These are phyloP conservation scores for Tamias sibiricus DNA, from an alignment of 2,113 vertebrate genomes.

Conservation along the genomic window DNA sequence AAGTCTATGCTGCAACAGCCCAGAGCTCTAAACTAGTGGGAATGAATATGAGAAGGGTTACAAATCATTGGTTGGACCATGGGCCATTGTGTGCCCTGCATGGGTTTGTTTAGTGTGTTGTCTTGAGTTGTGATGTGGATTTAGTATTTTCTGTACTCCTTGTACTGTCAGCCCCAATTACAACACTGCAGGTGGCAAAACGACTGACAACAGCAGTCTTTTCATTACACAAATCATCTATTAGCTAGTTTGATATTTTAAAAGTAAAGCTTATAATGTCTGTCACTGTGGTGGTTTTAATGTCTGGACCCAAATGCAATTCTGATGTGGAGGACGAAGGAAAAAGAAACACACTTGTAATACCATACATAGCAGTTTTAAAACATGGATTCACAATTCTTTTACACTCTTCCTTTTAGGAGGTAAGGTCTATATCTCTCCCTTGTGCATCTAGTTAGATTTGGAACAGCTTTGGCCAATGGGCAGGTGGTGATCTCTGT, in stretches of 20 bases:
- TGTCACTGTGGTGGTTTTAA: not conserved
- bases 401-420: not conserved
- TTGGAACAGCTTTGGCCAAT: not conserved
- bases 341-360: not conserved
- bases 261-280: not conserved
- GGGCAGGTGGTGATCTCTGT: not conserved
- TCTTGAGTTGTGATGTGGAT: not conserved
- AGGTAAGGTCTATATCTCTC: not conserved
- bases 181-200: not conserved
- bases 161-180: not conserved
- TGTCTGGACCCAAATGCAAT: not conserved
- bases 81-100: not conserved
- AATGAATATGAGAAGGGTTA: not conserved
- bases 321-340: not conserved
- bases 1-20: not conserved
- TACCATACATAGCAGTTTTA: not conserved
- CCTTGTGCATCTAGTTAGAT: not conserved
- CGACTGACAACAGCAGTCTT: not conserved
- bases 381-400: not conserved
- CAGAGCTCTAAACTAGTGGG: not conserved
- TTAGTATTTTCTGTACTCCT: not conserved
- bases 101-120: fast-evolving
- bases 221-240: not conserved
- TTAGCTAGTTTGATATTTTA: not conserved
- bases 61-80: not conserved